Evolutionary conservation across 2,113 vertebrate genomes (phyloP).

Genomic region (Brienomyrus brachyistius): DNA sequence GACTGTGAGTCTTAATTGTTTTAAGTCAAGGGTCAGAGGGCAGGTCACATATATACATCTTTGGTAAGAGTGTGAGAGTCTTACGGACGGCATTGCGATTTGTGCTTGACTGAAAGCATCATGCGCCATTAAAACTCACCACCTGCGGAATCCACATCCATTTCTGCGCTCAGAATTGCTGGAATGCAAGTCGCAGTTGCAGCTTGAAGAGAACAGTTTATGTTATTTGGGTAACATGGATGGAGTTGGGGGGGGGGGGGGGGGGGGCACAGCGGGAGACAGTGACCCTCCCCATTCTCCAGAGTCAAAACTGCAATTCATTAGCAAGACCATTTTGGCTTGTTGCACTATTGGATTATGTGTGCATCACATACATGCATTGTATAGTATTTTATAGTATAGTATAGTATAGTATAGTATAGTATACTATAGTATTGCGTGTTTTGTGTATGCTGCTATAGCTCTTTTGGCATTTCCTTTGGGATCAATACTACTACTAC

Average conservation of each 20-base stretch:
- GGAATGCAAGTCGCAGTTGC: neutral
- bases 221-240: neutral
- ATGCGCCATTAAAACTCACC: neutral
- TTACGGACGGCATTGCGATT: slow-evolving; percentile 19
- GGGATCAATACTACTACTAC: no score
- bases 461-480: neutral
- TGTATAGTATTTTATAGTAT: no score
- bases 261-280: no score
- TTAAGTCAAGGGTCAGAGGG: slow-evolving; percentile 63
- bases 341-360: no score
- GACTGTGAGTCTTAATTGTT: slow-evolving; percentile 57
- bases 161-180: neutral
- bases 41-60: slow-evolving; percentile 58
- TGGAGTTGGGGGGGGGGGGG: neutral
- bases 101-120: slow-evolving; percentile 28
- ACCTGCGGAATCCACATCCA: neutral
- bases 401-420: no score
- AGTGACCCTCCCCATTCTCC: neutral
- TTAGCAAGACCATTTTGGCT: no score
- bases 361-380: no score
- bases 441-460: no score
- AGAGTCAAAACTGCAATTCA: no score
- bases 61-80: slow-evolving; percentile 38
- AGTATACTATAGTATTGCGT: no score
- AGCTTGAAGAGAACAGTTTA: neutral